These are phyloP conservation scores for Nephrotoma appendiculata DNA, from an alignment of 2,888 invertebrate species.

Conservation along the genomic window DNA sequence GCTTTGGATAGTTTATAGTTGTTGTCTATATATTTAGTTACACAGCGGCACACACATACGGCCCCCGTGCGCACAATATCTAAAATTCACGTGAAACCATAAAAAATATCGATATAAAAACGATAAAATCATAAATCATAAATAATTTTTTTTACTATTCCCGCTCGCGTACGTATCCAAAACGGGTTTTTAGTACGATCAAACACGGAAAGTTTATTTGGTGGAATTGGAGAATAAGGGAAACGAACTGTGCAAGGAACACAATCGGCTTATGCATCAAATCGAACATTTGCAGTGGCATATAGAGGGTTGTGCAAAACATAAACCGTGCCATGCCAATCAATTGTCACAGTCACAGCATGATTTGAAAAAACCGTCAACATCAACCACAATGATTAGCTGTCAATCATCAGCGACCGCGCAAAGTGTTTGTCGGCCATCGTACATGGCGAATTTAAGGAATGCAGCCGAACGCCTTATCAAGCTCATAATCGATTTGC, in stretches of 20 bases:
- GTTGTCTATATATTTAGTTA: neutral
- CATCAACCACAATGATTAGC: neutral
- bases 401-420: conserved; percentile 9
- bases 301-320: conserved; percentile 8
- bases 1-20: neutral
- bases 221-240: conserved; percentile 9
- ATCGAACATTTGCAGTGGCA: conserved; percentile 12
- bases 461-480: conserved; percentile 11
- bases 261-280: conserved; percentile 10
- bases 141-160: neutral
- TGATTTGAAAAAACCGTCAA: conserved; percentile 7
- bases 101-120: neutral
- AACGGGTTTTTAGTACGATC: conserved; percentile 5
- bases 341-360: neutral
- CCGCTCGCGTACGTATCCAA: neutral
- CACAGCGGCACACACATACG: too few relatives aligned
- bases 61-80: neutral
- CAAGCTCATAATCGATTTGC: conserved; percentile 11
- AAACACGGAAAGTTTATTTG: conserved; percentile 6
- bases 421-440: conserved; percentile 6
- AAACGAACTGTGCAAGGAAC: conserved; percentile 10
- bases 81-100: neutral
- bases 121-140: neutral
- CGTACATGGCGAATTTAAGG: conserved; percentile 9
- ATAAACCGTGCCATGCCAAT: conserved; percentile 4